These are phyloP conservation scores for Frankliniella fusca DNA, from an alignment of 2,888 invertebrate species.

Conservation along the genomic window DNA sequence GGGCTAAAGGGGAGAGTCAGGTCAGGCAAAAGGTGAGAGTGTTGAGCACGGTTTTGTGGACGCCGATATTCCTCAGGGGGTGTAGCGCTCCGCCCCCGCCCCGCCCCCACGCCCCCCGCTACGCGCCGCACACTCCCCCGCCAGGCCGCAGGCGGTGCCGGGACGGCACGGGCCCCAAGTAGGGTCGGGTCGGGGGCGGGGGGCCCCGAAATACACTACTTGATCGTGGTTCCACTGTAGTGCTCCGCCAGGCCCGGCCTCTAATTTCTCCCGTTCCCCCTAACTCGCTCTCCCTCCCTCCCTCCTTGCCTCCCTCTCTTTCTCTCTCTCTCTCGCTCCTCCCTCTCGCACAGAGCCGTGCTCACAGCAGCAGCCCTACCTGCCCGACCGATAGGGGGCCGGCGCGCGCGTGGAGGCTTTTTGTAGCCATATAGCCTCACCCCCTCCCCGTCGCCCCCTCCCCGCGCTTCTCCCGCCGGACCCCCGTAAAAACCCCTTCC, in stretches of 20 bases:
- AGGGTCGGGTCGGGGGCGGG: too few relatives aligned
- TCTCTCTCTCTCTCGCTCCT: not conserved
- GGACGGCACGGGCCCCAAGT: slow-evolving; percentile 27
- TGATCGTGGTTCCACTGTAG: too few relatives aligned
- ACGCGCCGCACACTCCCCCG: too few relatives aligned
- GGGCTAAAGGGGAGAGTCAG: not conserved
- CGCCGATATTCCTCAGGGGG: slow-evolving; percentile 18
- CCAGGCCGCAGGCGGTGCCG: too few relatives aligned
- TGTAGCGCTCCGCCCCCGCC: slow-evolving; percentile 29
- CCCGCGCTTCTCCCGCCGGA: not conserved
- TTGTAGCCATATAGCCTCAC: too few relatives aligned
- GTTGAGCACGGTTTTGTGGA: too few relatives aligned
- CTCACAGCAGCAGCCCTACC: not conserved
- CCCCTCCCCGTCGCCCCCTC: too few relatives aligned
- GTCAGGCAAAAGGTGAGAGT: not conserved
- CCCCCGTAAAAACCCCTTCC: not conserved
- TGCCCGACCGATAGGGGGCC: too few relatives aligned
- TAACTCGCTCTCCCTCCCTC: not conserved
- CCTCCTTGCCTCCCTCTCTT: not conserved
- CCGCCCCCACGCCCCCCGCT: slow-evolving; percentile 27
- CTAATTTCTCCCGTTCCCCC: slow-evolving; percentile 4
- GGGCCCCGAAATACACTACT: too few relatives aligned
- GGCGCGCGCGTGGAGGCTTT: too few relatives aligned
- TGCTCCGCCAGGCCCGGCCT: not conserved
- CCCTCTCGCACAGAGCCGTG: slow-evolving; percentile 2